A percentile compares a stretch with the other conserved stretches of the same genome.
Conservation (phyloP, 2,888 invertebrate species). For the Drosophila kambysellisi region DNA sequence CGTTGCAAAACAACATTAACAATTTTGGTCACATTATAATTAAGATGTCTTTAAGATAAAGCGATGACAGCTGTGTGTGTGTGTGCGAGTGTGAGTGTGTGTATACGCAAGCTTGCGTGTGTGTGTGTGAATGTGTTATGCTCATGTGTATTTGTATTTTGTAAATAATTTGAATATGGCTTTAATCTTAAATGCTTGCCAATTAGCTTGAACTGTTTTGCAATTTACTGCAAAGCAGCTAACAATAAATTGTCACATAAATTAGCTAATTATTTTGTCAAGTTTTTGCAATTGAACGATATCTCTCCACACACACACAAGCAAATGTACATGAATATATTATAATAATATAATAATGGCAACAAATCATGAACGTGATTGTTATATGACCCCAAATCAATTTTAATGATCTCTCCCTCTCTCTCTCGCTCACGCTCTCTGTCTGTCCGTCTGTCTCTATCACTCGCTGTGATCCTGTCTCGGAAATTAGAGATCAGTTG, state of each 20-base stretch:
- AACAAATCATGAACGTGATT: slow-evolving; percentile 66
- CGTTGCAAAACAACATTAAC: slow-evolving; percentile 42
- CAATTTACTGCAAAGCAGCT: slow-evolving; percentile 12
- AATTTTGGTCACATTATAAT: slow-evolving; percentile 56
- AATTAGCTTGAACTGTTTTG: slow-evolving; percentile 41
- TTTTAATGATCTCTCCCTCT: slow-evolving; percentile 11
- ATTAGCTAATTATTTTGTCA: slow-evolving; percentile 78
- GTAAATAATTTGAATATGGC: slow-evolving; percentile 21
- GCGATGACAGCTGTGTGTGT: slow-evolving; percentile 17
- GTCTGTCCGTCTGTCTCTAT: not conserved
- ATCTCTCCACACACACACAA: slow-evolving; percentile 23
- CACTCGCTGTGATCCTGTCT: slow-evolving; percentile 44
- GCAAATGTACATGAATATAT: slow-evolving; percentile 33
- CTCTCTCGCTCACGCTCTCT: not conserved
- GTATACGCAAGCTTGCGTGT: not conserved
- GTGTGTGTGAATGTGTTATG: not conserved
- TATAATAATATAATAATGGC: slow-evolving; percentile 49
- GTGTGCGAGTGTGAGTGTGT: not conserved
- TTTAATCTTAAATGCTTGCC: slow-evolving; percentile 34
- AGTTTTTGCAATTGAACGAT: slow-evolving; percentile 57
- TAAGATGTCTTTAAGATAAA: slow-evolving; percentile 48
- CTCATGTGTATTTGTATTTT: slow-evolving; percentile 4
- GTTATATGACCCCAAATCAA: slow-evolving; percentile 52
- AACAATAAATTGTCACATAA: slow-evolving; percentile 60
- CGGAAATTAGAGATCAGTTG: slow-evolving; percentile 50